A percentile compares a stretch with the other conserved stretches of the same genome.
Conservation (phyloP, 2,113 vertebrate species). For the Chamaea fasciata region DNA sequence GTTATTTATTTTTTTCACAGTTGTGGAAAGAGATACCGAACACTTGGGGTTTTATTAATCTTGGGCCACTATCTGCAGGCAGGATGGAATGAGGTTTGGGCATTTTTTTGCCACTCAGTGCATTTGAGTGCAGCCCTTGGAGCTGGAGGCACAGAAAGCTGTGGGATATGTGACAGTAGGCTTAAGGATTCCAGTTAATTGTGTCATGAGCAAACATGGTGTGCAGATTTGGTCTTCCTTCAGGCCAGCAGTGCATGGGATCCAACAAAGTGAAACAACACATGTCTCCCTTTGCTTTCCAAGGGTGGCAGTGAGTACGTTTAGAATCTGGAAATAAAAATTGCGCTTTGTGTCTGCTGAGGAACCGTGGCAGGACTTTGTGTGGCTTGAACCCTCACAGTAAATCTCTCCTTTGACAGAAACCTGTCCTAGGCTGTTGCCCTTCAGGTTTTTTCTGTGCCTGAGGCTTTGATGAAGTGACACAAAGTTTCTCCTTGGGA, state of each 20-base stretch:
- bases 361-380: neutral
- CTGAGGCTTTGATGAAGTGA: neutral
- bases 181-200: neutral
- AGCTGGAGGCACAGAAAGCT: neutral
- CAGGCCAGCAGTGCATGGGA: neutral
- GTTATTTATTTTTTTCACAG: neutral
- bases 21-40: neutral
- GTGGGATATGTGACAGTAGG: neutral
- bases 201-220: rapidly evolving
- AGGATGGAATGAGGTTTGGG: neutral
- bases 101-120: neutral
- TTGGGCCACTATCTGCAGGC: neutral
- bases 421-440: neutral
- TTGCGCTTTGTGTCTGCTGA: rapidly evolving
- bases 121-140: neutral
- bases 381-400: neutral
- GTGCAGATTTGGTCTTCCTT: neutral
- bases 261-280: neutral
- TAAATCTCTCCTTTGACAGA: neutral
- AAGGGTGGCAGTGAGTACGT: neutral
- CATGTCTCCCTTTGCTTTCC: neutral
- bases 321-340: neutral
- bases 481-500: neutral
- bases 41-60: neutral
- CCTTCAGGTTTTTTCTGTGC: neutral